These are phyloP conservation scores for Sebastes kiyomatsui DNA, from an alignment of 2,797 vertebrate genomes.

Conservation along the genomic window DNA sequence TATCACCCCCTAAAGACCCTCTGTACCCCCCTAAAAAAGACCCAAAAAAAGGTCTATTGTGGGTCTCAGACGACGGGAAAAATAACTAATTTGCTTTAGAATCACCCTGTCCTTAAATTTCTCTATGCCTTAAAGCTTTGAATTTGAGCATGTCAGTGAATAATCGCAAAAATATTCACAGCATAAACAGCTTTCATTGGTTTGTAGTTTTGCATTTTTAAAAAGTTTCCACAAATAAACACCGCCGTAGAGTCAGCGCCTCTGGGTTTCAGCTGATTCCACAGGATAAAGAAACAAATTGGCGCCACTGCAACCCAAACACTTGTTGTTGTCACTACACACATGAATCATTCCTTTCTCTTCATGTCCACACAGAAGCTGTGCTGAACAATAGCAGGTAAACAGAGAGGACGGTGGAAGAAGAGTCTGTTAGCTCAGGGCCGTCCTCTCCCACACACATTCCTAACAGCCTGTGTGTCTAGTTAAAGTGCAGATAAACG, in stretches of 20 bases:
- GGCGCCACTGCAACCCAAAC: conserved; percentile 67
- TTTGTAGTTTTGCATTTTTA: background rate
- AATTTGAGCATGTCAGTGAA: background rate
- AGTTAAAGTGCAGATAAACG: conserved; percentile 63
- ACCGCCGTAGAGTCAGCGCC: background rate
- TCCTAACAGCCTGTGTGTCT: conserved; percentile 56
- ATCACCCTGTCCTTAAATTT: background rate
- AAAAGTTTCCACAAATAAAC: conserved; percentile 26
- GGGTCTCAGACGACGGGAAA: background rate
- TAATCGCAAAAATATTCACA: background rate
- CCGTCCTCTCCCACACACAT: conserved; percentile 66
- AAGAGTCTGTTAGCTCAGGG: conserved; percentile 57
- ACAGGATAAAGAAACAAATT: conserved; percentile 30
- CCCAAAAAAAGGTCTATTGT: too few relatives aligned
- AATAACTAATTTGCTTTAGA: background rate
- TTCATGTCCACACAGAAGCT: conserved; percentile 65
- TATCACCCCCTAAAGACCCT: rapidly evolving
- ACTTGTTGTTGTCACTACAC: conserved; percentile 66
- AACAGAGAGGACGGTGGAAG: conserved; percentile 62
- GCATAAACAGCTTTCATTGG: conserved; percentile 10
- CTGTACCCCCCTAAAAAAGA: too few relatives aligned
- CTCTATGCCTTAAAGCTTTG: background rate
- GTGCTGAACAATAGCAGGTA: conserved; percentile 68
- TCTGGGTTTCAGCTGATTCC: conserved; percentile 35
- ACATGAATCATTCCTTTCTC: conserved; percentile 73